phyloP scores from a whole-genome alignment of 2,113 vertebrate species.

The Tricholaema leucomelas region DNA sequence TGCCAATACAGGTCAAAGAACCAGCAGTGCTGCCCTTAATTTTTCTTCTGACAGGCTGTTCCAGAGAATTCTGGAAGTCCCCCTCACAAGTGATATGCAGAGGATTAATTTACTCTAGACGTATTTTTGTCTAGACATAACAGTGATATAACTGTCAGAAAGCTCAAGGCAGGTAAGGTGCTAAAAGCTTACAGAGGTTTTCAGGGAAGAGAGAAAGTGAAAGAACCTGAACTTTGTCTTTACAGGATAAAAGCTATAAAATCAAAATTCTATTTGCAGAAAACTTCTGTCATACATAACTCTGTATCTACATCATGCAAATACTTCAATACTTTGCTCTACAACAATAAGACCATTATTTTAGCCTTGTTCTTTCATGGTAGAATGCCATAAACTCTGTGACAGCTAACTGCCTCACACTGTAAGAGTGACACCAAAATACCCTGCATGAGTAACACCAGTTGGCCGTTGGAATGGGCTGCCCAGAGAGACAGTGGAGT shows the following conservation, averaged over 20 bases:
- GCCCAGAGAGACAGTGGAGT: no score
- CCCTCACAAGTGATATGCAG: background rate
- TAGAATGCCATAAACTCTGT: background rate
- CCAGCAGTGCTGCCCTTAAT: background rate
- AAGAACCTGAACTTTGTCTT: background rate
- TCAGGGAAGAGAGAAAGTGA: background rate
- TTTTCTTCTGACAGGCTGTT: background rate
- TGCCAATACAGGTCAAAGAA: background rate
- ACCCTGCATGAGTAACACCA: background rate
- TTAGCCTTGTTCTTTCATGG: background rate
- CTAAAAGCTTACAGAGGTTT: background rate
- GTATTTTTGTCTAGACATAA: background rate
- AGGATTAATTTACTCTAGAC: background rate
- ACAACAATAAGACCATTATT: background rate
- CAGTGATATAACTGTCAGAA: background rate
- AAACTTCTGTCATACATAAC: background rate
- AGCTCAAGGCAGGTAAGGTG: background rate
- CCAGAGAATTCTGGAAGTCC: background rate
- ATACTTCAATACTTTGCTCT: background rate
- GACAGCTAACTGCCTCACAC: background rate
- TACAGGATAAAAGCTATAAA: background rate
- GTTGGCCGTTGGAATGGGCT: no score
- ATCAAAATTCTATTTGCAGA: background rate
- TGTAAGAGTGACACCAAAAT: background rate
- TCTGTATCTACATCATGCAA: background rate